Percentiles rank a stretch among this genome's conserved stretches.
These are phyloP conservation scores for cattle (Bos taurus) DNA, from an alignment of 2,113 vertebrate species.

Conservation along the genomic window ARS-UCD2.0 NC_037333.1:83929001-83929500, in stretches of 20 bases:
- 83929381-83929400: neutral
- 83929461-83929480: neutral
- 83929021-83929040: neutral
- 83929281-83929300: neutral
- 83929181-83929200: neutral
- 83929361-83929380: neutral
- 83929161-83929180: neutral
- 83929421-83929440: neutral
- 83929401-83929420: neutral
- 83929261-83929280: neutral
- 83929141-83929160: neutral
- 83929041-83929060: neutral
- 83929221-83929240: neutral
- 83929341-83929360: neutral
- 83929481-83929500: neutral
- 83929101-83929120: neutral
- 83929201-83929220: neutral
- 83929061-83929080: constrained; percentile 22
- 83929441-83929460: neutral
- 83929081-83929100: neutral
- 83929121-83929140: neutral
- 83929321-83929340: constrained; percentile 9
- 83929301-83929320: neutral
- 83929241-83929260: neutral
- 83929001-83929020: neutral